phyloP scores from a whole-genome alignment of 2,113 vertebrate genomes.

The Equus quagga region DNA sequence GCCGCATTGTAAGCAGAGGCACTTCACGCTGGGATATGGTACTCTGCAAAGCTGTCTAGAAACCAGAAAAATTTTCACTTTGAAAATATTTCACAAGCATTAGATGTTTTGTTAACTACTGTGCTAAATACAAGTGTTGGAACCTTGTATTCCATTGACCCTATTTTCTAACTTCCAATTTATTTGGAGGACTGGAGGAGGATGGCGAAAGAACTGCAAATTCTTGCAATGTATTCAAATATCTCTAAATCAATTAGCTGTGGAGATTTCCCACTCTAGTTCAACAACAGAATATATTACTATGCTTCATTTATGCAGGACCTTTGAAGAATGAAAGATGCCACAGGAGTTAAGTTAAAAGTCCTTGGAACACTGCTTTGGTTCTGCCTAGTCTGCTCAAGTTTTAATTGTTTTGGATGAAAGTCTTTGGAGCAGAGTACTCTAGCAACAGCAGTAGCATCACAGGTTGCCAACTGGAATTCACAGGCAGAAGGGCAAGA shows the following conservation, averaged over 20 bases:
- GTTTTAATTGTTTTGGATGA: background rate
- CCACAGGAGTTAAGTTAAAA: background rate
- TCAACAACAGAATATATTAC: background rate
- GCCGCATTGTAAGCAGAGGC: background rate
- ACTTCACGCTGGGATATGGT: background rate
- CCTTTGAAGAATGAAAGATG: background rate
- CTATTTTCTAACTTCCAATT: background rate
- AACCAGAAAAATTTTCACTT: background rate
- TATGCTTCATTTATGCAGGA: background rate
- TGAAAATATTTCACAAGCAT: background rate
- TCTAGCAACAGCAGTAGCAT: background rate
- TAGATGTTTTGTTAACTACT: background rate
- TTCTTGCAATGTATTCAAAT: background rate
- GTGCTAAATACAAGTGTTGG: background rate
- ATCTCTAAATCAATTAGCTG: background rate
- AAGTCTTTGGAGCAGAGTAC: background rate
- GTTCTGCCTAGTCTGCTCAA: background rate
- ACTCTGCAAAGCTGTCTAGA: background rate
- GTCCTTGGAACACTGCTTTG: background rate
- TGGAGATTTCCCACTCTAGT: background rate
- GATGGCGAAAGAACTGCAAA: background rate
- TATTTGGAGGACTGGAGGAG: background rate
- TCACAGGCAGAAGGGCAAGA: background rate
- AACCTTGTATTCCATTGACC: background rate
- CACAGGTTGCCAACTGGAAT: background rate